Base-by-base conservation (phyloP, 2,113 vertebrate species). In the Suncus etruscus region DNA sequence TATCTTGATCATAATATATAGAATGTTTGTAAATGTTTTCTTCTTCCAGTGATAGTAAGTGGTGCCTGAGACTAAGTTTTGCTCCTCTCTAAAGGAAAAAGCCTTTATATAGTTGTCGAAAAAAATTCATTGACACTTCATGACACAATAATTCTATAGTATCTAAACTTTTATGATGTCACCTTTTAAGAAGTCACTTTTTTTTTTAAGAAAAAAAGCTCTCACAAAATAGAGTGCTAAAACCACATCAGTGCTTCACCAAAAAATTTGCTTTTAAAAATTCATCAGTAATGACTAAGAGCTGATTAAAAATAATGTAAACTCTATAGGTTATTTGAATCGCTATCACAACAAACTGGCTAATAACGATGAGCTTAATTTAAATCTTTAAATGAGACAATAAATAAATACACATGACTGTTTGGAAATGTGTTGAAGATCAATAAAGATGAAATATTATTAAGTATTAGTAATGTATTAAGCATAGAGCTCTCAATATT, bases 311-410 rank as follows among this genome's bases (percentile, higher is more conserved):
- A 39, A 79, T 65, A 50, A 51, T 80, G 51, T 20, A 78, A 70
- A 63, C 58, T 83, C 61, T 50, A 89, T 8, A 39, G 39, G 5
- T 39, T 78, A 84, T 66, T 66, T 84, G 5, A 69, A 14, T 58
- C 91, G 10, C 11, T 79, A 86, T 79, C 75, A 68, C 76, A 86
- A 90, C 68, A 94, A 86, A 80, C 73, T 20, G 87, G 29, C n/a
- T 63, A 29, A 48, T 9, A 72, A 66, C 54, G 72, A 58, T 75
- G 45, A 87, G 47, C 9, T 92, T 91, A 11, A 82, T 24, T 29
- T 68, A 27, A 29, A 73, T 10, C 50, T 92, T 80, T 88, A 90
- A 88, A 18, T 76, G 12, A 29, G 27, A 84, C 82, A 79, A 76
- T 61, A 85, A 90, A 94, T 92, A 58, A 4, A 63, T 63, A 72